A percentile compares a stretch with the other conserved stretches of the same genome.
Conservation (phyloP, 2,797 vertebrate species). For the Chelidonichthys spinosus region DNA sequence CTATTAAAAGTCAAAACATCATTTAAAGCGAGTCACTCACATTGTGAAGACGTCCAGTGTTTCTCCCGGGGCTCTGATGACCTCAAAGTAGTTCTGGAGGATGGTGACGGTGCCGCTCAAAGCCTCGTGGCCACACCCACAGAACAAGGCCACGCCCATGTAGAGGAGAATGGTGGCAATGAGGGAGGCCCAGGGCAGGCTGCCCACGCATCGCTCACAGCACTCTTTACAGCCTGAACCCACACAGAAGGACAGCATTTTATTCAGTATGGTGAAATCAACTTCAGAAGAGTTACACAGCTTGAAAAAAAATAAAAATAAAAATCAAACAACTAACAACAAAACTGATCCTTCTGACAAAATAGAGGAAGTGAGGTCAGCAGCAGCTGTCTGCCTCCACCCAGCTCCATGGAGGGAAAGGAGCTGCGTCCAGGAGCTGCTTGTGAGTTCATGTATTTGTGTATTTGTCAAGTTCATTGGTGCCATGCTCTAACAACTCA, state of each 20-base stretch:
- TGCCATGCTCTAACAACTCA: too few relatives aligned
- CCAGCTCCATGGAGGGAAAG: too few relatives aligned
- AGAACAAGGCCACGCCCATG: slow-evolving; percentile 96
- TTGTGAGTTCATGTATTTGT: too few relatives aligned
- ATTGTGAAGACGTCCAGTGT: slow-evolving; percentile 94
- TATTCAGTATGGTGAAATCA: background rate
- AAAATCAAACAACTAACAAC: background rate
- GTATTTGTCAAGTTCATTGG: too few relatives aligned
- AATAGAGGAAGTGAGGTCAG: background rate
- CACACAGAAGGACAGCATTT: background rate
- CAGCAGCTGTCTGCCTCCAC: too few relatives aligned
- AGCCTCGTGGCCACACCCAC: slow-evolving; percentile 97
- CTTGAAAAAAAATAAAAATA: background rate
- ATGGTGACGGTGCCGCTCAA: slow-evolving; percentile 95
- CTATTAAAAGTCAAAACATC: too few relatives aligned
- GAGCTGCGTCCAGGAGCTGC: too few relatives aligned
- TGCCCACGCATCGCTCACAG: slow-evolving; percentile 97
- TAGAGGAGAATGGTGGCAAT: slow-evolving; percentile 97
- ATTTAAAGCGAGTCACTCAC: slow-evolving; percentile 81
- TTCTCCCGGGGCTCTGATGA: slow-evolving; percentile 89
- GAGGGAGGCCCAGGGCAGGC: slow-evolving; percentile 97
- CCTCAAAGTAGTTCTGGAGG: slow-evolving; percentile 96
- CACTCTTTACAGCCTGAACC: slow-evolving; percentile 92
- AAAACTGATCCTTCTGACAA: background rate
- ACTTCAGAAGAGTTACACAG: background rate